Base-by-base conservation (phyloP, 2,797 vertebrate species). In the Apogon talboti region DNA sequence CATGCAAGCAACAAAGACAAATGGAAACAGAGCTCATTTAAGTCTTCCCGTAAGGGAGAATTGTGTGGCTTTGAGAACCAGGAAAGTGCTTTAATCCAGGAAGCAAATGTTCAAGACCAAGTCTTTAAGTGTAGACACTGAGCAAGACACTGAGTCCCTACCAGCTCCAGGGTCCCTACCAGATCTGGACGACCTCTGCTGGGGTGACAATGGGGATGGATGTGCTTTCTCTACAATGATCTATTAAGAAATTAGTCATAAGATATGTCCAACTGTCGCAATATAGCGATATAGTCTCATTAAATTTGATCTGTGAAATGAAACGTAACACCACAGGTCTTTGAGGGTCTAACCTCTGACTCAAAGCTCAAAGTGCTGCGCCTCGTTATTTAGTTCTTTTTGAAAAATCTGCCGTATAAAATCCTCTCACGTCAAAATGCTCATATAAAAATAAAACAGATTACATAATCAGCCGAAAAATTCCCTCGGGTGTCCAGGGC, bases 381-480 rank as follows among this genome's bases (percentile, higher is more conserved):
- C 37, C 18, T 64, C 35, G 48, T 69, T 62, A 24, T 28, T 54
- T 66, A 64, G 67, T 9, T 35, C 33, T 35, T 65, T 37, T 30
- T 57, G 7, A 21, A 66, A 42, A 68, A 57, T 40, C 48, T 30
- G 13, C 12, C 28, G 14, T 10, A 54, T 45, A 48, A 45, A 74
- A 59, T 57, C 19, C 38, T 70, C 35, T 60, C 19, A 68, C 47
- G 42, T 65, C 56, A 15, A 21, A 43, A 37, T 15, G 61, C 24
- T 59, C 45, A 48, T 59, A 47, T 6, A 54, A 40, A 81, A 64
- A 69, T 54, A 69, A 76, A 70, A 80, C 28, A 65, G 51, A 74
- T 83, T 75, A 74, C 70, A 82, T 75, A 67, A 85, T 84, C 71
- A 70, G 54, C 16, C 58, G 30, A 30, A 57, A 52, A 24, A 30